A percentile compares a stretch with the other conserved stretches of the same genome.
These are phyloP conservation scores for Ctenopoma kingsleyae DNA, from an alignment of 2,797 vertebrate genomes.

Conservation along the genomic window DNA sequence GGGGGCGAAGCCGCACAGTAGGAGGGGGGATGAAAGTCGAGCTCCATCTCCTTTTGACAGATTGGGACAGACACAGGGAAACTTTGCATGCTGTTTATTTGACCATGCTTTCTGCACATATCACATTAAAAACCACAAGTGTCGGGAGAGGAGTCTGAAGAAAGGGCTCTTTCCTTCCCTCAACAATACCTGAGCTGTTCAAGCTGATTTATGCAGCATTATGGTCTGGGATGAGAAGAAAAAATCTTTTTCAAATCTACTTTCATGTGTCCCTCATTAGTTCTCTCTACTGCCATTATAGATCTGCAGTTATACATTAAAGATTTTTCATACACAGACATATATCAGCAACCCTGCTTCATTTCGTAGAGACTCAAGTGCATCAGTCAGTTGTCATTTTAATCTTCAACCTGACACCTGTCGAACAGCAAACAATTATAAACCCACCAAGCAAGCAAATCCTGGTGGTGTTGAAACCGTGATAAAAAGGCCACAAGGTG, in stretches of 20 bases:
- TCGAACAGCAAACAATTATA: slow-evolving; percentile 67
- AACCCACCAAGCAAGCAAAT: slow-evolving; percentile 52
- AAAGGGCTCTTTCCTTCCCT: slow-evolving; percentile 64
- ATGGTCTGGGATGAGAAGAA: slow-evolving; percentile 48
- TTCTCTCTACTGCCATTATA: background rate
- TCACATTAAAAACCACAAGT: slow-evolving; percentile 78
- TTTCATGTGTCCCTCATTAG: slow-evolving; percentile 61
- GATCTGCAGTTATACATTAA: background rate
- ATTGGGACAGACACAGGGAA: slow-evolving; percentile 79
- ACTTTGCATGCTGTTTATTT: slow-evolving; percentile 81
- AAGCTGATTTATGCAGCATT: slow-evolving; percentile 64
- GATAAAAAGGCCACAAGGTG: slow-evolving; percentile 15
- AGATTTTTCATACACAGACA: slow-evolving; percentile 1
- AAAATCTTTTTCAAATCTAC: slow-evolving; percentile 4
- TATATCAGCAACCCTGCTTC: too few relatives aligned
- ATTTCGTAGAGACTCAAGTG: background rate
- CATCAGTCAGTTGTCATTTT: slow-evolving; percentile 45
- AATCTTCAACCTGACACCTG: slow-evolving; percentile 62
- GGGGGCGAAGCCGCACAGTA: slow-evolving; percentile 10
- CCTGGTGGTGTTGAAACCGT: slow-evolving; percentile 37
- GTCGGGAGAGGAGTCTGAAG: slow-evolving; percentile 63
- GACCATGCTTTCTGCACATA: slow-evolving; percentile 74
- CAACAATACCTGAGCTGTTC: slow-evolving; percentile 72
- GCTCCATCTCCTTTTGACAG: slow-evolving; percentile 73
- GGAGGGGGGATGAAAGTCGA: slow-evolving; percentile 61